Percentiles rank a stretch among this genome's conserved stretches.
Conservation (phyloP, 2,113 vertebrate species). For the Monopterus albus region DNA sequence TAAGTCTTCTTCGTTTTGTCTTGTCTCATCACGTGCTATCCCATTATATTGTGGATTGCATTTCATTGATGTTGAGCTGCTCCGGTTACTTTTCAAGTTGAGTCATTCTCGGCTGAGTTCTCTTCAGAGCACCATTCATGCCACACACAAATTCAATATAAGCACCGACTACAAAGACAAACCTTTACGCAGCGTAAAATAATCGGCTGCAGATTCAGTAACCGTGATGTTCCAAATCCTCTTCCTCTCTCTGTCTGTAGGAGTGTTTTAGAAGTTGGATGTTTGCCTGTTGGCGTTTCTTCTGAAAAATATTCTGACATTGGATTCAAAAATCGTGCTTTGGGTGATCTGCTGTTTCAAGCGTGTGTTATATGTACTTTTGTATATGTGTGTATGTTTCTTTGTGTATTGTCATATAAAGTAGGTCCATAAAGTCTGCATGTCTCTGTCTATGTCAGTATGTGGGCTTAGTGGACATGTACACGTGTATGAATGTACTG, state of each 20-base stretch:
- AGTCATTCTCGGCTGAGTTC: conserved; percentile 65
- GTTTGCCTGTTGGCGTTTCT: conserved; percentile 59
- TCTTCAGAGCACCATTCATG: conserved; percentile 44
- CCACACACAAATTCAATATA: conserved; percentile 46
- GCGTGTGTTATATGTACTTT: conserved; percentile 47
- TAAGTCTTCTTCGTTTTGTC: conserved; percentile 52
- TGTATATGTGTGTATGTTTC: conserved; percentile 47
- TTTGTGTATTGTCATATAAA: conserved; percentile 45
- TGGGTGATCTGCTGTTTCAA: conserved; percentile 63
- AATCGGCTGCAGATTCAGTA: conserved; percentile 52
- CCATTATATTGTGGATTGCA: conserved; percentile 60
- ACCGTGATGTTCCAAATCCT: conserved; percentile 51
- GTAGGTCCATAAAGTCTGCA: conserved; percentile 57
- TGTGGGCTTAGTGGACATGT: conserved; percentile 6
- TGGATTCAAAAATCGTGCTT: conserved; percentile 65
- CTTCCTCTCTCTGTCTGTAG: conserved; percentile 8
- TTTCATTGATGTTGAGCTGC: conserved; percentile 47
- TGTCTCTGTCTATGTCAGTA: conserved; percentile 13
- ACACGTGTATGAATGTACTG: conserved; percentile 14
- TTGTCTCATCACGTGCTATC: conserved; percentile 29
- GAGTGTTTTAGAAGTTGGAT: conserved; percentile 47
- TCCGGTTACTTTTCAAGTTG: conserved; percentile 60
- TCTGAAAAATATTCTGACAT: conserved; percentile 52
- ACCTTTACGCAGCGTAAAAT: conserved; percentile 50
- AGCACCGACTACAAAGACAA: conserved; percentile 66